Evolutionary conservation across 2,888 invertebrate species (phyloP), one percentile per base, ranked within the genome.

Genomic region (Acanthoscelides obtectus): DNA sequence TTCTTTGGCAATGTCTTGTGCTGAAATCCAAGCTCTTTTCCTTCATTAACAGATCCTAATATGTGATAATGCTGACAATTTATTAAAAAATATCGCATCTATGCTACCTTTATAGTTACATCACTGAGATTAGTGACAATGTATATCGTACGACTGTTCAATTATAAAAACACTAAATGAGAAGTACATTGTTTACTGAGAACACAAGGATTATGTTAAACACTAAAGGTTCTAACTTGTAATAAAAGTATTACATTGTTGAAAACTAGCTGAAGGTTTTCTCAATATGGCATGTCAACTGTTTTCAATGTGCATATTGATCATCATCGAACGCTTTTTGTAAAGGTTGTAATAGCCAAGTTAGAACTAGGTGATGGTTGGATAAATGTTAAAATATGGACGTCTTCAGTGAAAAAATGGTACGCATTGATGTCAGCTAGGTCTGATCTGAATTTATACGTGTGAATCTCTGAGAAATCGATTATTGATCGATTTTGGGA

Each of bases 61-160:
- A 77, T 80, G 79, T 80, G 78, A 79, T 79, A 79, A 77, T 75
- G 79, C 82, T 81, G 84, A 84, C 84, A 84, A 84, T 84, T 84
- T 79, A 79, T 80, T 78, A 81, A 72, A 78, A 79, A 79, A 79
- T 75, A 79, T 81, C 77, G 75, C 78, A 78, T 79, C 80, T 79
- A 79, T 77, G 79, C 79, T 79, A 81, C 78, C 80, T 80, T 80
- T 74, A 73, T 71, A 22, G n/a, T 75, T 77, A 77, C 78, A 77
- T 79, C 79, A 77, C 77, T 77, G 76, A 75, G 73, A 70, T n/a
- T 63, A 72, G 70, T 66, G 70, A 70, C 22, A 70, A 45, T 45
- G 45, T 45, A 45, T 45, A 45, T 45, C 45, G 45, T 25, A 25
- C 3, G 25, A 45, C 45, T 45, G 17, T 45, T 45, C 45, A 45